These are phyloP conservation scores for Tipula confusa DNA, from an alignment of 2,888 invertebrate species.

Conservation along the genomic window DNA sequence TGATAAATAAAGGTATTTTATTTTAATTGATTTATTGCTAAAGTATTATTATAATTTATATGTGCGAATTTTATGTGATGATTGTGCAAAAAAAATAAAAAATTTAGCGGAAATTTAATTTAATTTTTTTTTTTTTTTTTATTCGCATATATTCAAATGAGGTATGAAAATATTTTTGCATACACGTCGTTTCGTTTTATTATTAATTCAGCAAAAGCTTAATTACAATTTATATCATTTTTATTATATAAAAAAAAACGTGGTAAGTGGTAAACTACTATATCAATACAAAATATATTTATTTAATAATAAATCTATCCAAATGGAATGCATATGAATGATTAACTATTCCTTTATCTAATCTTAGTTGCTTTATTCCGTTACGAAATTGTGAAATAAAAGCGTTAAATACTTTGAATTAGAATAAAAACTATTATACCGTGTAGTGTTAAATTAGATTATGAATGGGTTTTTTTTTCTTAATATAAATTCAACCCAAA, in stretches of 20 bases:
- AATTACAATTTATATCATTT: conserved; percentile 12
- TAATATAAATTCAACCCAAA: too few species aligned
- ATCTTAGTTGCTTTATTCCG: too few species aligned
- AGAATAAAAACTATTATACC: too few species aligned
- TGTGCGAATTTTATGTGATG: background rate
- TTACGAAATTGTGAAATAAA: too few species aligned
- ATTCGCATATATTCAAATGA: conserved; percentile 6
- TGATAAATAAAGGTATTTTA: conserved; percentile 20
- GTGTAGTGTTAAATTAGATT: too few species aligned
- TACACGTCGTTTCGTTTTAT: background rate
- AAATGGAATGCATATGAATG: background rate
- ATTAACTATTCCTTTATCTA: too few species aligned
- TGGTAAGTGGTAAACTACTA: background rate
- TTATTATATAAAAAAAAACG: background rate
- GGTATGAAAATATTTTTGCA: conserved; percentile 21
- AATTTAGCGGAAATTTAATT: background rate
- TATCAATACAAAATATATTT: background rate
- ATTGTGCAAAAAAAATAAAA: background rate
- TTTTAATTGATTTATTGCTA: conserved; percentile 20
- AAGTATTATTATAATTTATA: background rate
- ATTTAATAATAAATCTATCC: background rate
- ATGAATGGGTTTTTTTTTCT: too few species aligned
- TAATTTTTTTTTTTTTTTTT: background rate
- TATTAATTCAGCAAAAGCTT: background rate
- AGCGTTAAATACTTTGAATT: too few species aligned